Conservation (phyloP, 2,113 vertebrate species). For the Oryzias curvinotus region DNA sequence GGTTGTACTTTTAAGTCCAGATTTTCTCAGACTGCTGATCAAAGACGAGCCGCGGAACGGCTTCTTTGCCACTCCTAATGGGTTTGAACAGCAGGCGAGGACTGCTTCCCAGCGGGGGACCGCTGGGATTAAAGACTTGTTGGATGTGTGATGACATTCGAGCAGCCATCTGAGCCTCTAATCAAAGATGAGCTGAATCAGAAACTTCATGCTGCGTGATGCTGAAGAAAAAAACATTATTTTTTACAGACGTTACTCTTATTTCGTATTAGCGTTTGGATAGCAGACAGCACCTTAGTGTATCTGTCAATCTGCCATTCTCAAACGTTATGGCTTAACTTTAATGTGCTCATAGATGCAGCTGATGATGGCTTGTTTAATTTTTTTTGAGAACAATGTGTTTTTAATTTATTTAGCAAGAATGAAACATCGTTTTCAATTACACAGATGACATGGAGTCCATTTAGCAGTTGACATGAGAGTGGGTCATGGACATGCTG, state of each 20-base stretch:
- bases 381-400: too few species aligned
- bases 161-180: constrained; percentile 12
- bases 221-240: constrained; percentile 2
- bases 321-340: too few species aligned
- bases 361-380: too few species aligned
- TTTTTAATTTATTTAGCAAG: too few species aligned
- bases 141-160: constrained; percentile 19
- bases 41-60: constrained; percentile 15
- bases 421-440: too few species aligned
- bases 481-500: background rate
- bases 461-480: background rate
- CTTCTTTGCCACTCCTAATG: constrained; percentile 33
- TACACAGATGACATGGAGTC: background rate
- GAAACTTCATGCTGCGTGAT: constrained; percentile 13
- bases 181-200: constrained; percentile 21
- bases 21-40: background rate
- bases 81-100: constrained; percentile 37
- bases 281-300: constrained; percentile 2
- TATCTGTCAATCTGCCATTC: background rate
- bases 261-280: constrained; percentile 11
- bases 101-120: constrained; percentile 30
- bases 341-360: too few species aligned
- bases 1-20: background rate
- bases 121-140: constrained; percentile 44
- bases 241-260: constrained; percentile 20